Evolutionary conservation across 2,113 vertebrate species (phyloP).

Genomic region (Tenrec ecaudatus): DNA sequence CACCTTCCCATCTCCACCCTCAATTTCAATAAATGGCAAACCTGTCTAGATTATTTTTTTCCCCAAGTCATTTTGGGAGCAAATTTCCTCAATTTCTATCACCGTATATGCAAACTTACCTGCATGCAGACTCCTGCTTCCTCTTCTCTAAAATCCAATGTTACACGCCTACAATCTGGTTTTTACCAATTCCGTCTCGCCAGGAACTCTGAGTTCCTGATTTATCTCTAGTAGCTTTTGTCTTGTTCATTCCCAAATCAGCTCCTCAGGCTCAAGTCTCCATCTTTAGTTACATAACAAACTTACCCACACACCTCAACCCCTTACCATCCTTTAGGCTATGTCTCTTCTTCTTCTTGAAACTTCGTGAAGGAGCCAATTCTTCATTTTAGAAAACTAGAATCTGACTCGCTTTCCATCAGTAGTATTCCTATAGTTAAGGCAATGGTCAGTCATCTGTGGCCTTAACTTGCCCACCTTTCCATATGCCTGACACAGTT

Average conservation of each 20-base stretch:
- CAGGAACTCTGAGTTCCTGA: not conserved
- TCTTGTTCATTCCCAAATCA: not conserved
- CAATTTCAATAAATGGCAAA: not conserved
- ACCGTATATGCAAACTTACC: not conserved
- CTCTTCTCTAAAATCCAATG: not conserved
- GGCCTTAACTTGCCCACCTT: not conserved
- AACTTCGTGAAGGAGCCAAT: not conserved
- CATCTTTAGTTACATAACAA: not conserved
- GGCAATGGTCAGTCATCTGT: not conserved
- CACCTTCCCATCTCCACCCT: not conserved
- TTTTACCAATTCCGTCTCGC: not conserved
- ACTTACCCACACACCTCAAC: not conserved
- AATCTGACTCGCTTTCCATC: not conserved
- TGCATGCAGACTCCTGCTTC: not conserved
- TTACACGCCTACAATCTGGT: not conserved
- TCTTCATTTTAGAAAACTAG: not conserved
- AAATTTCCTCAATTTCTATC: not conserved
- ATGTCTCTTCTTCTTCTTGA: not conserved
- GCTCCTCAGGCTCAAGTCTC: not conserved
- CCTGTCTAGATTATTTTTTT: not conserved
- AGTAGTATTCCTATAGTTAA: not conserved
- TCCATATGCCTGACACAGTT: not conserved
- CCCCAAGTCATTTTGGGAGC: not conserved
- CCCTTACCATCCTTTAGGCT: not conserved
- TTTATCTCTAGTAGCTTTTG: not conserved